A percentile compares a stretch with the other conserved stretches of the same genome.
Conservation (phyloP, 2,888 invertebrate species). For the Lasioglossum calceatum region DNA sequence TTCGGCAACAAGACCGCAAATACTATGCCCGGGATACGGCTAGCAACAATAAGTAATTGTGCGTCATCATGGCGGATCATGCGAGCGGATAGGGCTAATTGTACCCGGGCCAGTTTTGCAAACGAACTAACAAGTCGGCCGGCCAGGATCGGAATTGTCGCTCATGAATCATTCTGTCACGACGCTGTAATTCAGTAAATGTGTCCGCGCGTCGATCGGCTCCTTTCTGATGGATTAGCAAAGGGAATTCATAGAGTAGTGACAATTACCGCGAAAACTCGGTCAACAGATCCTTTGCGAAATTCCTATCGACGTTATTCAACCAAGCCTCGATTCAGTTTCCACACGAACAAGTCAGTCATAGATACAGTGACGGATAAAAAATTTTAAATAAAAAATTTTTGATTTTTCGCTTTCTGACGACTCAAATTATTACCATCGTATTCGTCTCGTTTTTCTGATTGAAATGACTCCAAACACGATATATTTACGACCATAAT, state of each 20-base stretch:
- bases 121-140: conserved; percentile 44
- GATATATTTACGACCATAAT: neutral
- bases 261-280: conserved; percentile 30
- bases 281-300: neutral
- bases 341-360: neutral
- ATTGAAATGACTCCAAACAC: neutral
- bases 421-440: neutral
- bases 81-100: conserved; percentile 29
- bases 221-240: conserved; percentile 41
- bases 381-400: neutral
- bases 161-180: conserved; percentile 45
- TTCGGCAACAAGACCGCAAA: conserved; percentile 21
- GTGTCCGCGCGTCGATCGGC: conserved; percentile 31
- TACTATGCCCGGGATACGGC: conserved; percentile 3
- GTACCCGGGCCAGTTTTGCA: conserved; percentile 27
- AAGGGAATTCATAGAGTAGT: conserved; percentile 47
- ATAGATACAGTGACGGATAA: neutral
- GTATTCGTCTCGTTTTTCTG: neutral
- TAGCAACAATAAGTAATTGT: conserved; percentile 41
- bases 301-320: conserved; percentile 22
- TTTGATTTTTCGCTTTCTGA: no score
- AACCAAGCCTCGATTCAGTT: neutral
- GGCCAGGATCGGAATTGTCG: conserved; percentile 25
- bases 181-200: conserved; percentile 37
- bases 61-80: conserved; percentile 17